A percentile compares a stretch with the other conserved stretches of the same genome.
Evolutionary conservation across 2,113 vertebrate genomes (phyloP).

Genomic region (Gambusia holbrooki): DNA sequence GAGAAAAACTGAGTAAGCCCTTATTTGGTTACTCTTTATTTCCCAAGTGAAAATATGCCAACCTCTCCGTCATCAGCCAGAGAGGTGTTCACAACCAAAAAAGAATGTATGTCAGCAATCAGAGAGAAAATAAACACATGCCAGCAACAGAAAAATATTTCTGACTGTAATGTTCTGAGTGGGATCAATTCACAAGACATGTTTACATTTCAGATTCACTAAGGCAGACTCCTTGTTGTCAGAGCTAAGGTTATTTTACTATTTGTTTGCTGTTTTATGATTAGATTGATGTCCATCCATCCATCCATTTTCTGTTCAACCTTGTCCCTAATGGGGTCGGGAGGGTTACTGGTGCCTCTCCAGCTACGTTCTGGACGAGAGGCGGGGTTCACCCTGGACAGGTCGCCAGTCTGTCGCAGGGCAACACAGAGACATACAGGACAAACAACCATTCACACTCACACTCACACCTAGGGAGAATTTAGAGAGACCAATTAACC

Average conservation of each 20-base stretch:
- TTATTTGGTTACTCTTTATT: constrained; percentile 37
- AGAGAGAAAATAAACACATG: constrained; percentile 15
- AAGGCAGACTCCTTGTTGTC: background rate
- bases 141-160: constrained; percentile 30
- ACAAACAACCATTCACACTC: too few relatives aligned
- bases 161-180: constrained; percentile 26
- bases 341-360: too few relatives aligned
- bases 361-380: too few relatives aligned
- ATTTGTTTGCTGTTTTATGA: background rate
- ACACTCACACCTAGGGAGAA: too few relatives aligned
- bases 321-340: too few relatives aligned
- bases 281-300: background rate
- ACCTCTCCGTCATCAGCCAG: constrained; percentile 5
- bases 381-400: too few relatives aligned
- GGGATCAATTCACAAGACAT: constrained; percentile 29
- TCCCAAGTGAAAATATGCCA: constrained; percentile 15
- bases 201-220: constrained; percentile 15
- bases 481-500: too few relatives aligned
- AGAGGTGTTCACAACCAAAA: background rate
- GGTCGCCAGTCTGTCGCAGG: too few relatives aligned
- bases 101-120: constrained; percentile 31
- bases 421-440: too few relatives aligned
- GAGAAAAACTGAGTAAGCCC: constrained; percentile 21
- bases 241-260: constrained; percentile 9
- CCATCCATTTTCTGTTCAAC: too few relatives aligned